A percentile compares a stretch with the other conserved stretches of the same genome.
Evolutionary conservation across 2,113 vertebrate genomes (phyloP).

Genomic region (Sinocyclocheilus grahami): DNA sequence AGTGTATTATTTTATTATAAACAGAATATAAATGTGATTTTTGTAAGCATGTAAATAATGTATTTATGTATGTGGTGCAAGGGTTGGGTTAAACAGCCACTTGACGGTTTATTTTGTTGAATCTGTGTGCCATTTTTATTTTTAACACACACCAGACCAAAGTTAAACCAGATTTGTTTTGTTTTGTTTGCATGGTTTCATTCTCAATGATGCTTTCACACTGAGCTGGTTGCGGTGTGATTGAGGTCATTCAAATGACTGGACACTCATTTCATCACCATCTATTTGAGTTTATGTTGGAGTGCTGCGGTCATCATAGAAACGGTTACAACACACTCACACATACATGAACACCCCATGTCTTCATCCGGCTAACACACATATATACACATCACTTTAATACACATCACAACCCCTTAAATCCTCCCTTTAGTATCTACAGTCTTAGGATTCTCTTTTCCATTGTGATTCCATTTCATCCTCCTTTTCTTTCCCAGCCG

Average conservation of each 20-base stretch:
- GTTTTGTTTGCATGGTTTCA: constrained; percentile 10
- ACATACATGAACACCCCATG: constrained; percentile 9
- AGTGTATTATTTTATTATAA: not conserved
- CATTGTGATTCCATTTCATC: not conserved
- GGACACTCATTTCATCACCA: constrained; percentile 7
- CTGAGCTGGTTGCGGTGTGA: not conserved
- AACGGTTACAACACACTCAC: constrained; percentile 29
- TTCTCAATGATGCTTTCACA: not conserved
- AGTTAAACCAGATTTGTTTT: not conserved
- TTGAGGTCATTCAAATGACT: constrained; percentile 2
- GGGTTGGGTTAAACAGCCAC: not conserved
- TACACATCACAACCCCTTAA: not conserved
- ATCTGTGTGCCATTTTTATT: not conserved
- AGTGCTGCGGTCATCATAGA: not conserved
- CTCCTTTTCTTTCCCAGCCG: not conserved
- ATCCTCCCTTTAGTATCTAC: constrained; percentile 14
- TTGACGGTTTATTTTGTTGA: not conserved
- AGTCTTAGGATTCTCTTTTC: not conserved
- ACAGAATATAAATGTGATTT: not conserved
- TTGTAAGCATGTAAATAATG: not conserved
- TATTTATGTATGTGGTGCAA: not conserved
- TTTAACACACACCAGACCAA: constrained; percentile 41
- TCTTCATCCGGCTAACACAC: not conserved
- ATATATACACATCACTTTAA: not conserved
- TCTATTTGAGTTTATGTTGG: constrained; percentile 13